Evolutionary conservation across 2,113 vertebrate genomes (phyloP), one percentile per base, ranked within the genome.

Genomic region (Salvelinus alpinus): DNA sequence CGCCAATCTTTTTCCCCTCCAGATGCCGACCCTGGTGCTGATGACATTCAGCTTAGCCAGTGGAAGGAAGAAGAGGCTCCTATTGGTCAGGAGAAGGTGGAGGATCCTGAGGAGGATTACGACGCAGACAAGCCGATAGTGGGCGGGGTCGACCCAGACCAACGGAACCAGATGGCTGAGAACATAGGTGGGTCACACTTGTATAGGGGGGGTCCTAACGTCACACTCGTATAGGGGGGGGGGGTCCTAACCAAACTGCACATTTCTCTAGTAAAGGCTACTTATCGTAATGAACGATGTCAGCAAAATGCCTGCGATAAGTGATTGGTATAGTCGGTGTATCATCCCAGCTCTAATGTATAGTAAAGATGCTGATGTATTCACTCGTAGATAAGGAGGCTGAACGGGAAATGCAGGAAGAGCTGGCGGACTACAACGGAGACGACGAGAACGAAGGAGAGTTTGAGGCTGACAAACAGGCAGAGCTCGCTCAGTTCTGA

Each of bases 391-490:
- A 44, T 44, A 44, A 44, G 38, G 38, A 44, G 38, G 38, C 34
- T 80, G 93, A 92, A 29, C 87, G 86, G 13, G 84, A 88, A 16
- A 87, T 90, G 67, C 90, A 93, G 34, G 87, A 94, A 22, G 93
- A 93, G 76, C 69, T 90, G 34, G 85, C 89, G 0, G 93, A 96
- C 77, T 98, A 99, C 74, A 95, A 93, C 27, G 90, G 94, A 25
- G 95, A 98, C 47, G 92, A 95, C 20, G 94, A 93, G 27, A 98
- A 98, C 12, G 95, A 97, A 82, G 97, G 95, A 0, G 96, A 97
- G 79, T 94, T 94, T 64, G 96, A 99, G 88, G 94, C 90, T 0
- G 96, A 98, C 82, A 98, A 97, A 89, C 95, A 97, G 89, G 95
- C 92, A 5, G 95, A 91, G 27, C 96, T 98, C 3, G 88, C 91